Base-by-base conservation (phyloP, 2,888 invertebrate genomes). In the Pinctada fucata region DNA sequence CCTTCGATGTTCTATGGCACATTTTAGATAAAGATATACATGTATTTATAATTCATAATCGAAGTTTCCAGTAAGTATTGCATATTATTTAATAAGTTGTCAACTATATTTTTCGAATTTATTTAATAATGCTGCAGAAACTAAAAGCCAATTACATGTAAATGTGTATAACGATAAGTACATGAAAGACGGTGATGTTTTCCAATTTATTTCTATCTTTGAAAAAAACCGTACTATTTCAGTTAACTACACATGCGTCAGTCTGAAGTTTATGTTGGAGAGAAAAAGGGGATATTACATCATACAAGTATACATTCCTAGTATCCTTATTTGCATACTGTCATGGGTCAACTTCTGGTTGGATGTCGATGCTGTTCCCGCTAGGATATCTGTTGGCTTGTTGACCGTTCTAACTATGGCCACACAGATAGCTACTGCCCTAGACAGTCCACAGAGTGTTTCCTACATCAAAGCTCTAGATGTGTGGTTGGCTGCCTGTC, bases 401-500 rank as follows among this genome's bases (percentile, higher is more conserved):
- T 76, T 83, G n/a, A 83, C 83, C 10, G 82, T 83, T 10, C 80
- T 83, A 47, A 83, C 83, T 16, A 83, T 83, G 80, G 83, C 82
- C 6, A 83, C 83, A 5, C 79, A 80, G 65, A 80, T 75, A 6
- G 52, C 80, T 5, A 73, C 78, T 4, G 79, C 76, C 48, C 68
- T 67, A 8, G 52, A 66, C 2, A 64, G 72, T n/a, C 47, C 79
- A 58, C 81, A 79, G 48, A 75, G 76, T 45, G 82, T 82, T 31
- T 82, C 82, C 52, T 82, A 82, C 68, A 76, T 82, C n/a, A 81
- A 82, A 45, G 82, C 82, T 2, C 47, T 79, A 8, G 78, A 76
- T 31, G 72, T 79, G 75, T 98, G 97, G 98, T 97, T 97, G 76
- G 97, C 97, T 82, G 97, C 97, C 79, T 98, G 98, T 93, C 94